A percentile compares a stretch with the other conserved stretches of the same genome.
Evolutionary conservation across 2,888 invertebrate species (phyloP).

Genomic region (Plusia festucae): DNA sequence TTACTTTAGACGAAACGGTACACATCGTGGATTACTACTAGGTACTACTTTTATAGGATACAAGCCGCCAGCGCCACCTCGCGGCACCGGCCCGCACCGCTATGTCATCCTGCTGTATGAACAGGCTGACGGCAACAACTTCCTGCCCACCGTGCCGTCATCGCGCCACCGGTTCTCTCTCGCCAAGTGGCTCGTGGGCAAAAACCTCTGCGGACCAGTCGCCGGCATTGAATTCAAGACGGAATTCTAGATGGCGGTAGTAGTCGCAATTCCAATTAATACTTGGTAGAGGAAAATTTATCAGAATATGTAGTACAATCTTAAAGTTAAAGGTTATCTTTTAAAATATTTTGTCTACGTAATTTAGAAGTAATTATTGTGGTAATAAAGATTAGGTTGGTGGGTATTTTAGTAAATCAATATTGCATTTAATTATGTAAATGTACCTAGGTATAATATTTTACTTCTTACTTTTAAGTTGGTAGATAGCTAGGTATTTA

Average conservation of each 20-base stretch:
- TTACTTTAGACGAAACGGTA: too few species aligned
- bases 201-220: constrained; percentile 82
- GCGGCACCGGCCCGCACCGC: constrained; percentile 82
- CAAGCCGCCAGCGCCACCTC: constrained; percentile 84
- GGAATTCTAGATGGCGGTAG: constrained; percentile 79
- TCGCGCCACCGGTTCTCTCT: constrained; percentile 76
- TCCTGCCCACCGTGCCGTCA: constrained; percentile 77
- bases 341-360: constrained; percentile 1
- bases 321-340: background rate
- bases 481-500: background rate
- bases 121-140: constrained; percentile 83
- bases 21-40: too few species aligned
- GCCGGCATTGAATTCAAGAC: constrained; percentile 79
- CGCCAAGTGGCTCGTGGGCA: constrained; percentile 81
- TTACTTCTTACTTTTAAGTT: background rate
- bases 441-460: too few species aligned
- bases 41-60: constrained; percentile 75
- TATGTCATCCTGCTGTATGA: constrained; percentile 83
- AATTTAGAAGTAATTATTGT: background rate
- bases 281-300: background rate
- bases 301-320: constrained; percentile 6
- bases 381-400: too few species aligned
- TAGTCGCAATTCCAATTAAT: constrained; percentile 31
- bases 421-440: background rate
- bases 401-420: background rate